Conservation (phyloP, 2,888 invertebrate species). For the Caenorhabditis sp. region DNA sequence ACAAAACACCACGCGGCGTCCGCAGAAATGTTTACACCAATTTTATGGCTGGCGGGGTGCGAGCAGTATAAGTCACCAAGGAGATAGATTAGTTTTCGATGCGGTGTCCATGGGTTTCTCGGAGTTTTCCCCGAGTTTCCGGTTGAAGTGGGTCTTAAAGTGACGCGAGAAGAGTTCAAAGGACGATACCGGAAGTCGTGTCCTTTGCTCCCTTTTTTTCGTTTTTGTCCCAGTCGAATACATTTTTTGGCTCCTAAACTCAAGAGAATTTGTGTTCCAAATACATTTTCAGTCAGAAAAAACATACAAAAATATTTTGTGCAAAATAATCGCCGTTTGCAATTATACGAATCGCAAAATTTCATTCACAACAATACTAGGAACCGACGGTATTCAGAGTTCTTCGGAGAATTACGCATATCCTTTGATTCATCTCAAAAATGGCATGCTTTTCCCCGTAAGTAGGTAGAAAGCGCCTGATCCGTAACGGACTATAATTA, state of each 20-base stretch:
- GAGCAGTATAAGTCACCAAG: neutral
- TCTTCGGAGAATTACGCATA: conserved; percentile 16
- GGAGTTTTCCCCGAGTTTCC: neutral
- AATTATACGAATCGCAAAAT: too few relatives aligned
- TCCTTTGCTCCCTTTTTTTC: neutral
- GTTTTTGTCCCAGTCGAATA: too few relatives aligned
- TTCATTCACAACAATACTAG: too few relatives aligned
- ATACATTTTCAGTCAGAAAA: too few relatives aligned
- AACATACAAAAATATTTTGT: neutral
- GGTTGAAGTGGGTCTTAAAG: neutral
- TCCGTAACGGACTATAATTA: conserved; percentile 28
- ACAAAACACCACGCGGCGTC: neutral
- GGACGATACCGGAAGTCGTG: conserved; percentile 24
- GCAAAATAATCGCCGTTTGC: too few relatives aligned
- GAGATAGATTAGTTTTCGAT: conserved; percentile 27
- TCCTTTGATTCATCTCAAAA: neutral
- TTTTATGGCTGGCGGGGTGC: too few relatives aligned
- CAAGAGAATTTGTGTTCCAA: neutral
- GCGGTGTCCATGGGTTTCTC: conserved; percentile 21
- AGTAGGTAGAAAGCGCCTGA: conserved; percentile 25
- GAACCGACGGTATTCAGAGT: too few relatives aligned
- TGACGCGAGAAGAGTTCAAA: conserved; percentile 46
- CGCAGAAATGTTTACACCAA: conserved; percentile 30
- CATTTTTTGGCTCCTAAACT: neutral
- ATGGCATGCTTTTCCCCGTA: conserved; percentile 27